These are phyloP conservation scores for Blastobasis lacticolella DNA, from an alignment of 2,888 invertebrate species.

Conservation along the genomic window DNA sequence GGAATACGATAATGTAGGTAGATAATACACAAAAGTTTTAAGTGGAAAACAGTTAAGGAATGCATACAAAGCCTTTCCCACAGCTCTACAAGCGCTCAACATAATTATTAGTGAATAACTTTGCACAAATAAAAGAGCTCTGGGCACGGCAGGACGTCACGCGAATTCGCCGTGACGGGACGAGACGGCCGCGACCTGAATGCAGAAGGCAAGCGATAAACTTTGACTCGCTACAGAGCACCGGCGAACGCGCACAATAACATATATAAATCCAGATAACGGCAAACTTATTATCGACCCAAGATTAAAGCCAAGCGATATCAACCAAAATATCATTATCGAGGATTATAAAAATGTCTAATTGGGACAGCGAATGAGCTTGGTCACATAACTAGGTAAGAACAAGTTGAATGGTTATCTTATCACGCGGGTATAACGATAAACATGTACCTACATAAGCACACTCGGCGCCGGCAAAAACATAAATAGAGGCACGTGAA, in stretches of 20 bases:
- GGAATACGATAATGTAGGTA: too few relatives aligned
- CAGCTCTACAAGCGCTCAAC: too few relatives aligned
- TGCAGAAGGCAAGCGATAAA: constrained; percentile 36
- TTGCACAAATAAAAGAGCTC: constrained; percentile 14
- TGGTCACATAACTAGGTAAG: constrained; percentile 17
- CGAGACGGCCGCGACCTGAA: constrained; percentile 35
- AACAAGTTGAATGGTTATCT: constrained; percentile 20
- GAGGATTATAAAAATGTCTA: constrained; percentile 17
- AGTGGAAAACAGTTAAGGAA: constrained; percentile 20
- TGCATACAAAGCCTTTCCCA: constrained; percentile 11
- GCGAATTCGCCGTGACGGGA: constrained; percentile 25
- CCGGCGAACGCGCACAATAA: too few relatives aligned
- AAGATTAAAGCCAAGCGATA: not conserved
- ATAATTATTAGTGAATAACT: too few relatives aligned
- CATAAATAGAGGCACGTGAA: not conserved
- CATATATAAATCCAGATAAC: too few relatives aligned
- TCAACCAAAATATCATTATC: constrained; percentile 11
- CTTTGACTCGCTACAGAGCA: constrained; percentile 16
- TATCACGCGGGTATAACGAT: constrained; percentile 14
- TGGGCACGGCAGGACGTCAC: constrained; percentile 25
- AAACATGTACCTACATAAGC: not conserved
- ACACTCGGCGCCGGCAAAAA: constrained; percentile 4
- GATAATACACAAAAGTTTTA: constrained; percentile 5
- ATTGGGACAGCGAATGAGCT: constrained; percentile 26
- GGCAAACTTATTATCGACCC: too few relatives aligned